Base-by-base conservation (phyloP, 2,888 invertebrate species). In the Eulithis testata region DNA sequence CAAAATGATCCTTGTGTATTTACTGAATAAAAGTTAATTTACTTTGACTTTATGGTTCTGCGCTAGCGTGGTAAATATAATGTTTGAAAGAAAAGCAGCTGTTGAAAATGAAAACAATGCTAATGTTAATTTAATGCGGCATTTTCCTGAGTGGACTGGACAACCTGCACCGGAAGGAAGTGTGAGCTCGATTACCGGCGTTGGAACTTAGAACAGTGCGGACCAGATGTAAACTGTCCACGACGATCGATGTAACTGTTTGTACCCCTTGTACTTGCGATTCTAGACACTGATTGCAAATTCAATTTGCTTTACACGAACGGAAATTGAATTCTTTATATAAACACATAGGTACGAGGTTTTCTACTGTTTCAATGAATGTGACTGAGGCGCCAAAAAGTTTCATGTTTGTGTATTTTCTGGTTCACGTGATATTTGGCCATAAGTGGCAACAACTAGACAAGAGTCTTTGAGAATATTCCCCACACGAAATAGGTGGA, bases 121-220 rank as follows among this genome's bases (percentile, higher is more conserved):
- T 66, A 66, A 73, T 73, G 69, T 69, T 68, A 61, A 56, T 70
- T 64, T 73, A 73, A 76, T 80, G 79, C 73, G 77, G 76, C 76
- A 78, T 80, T 73, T 78, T 75, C 74, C 75, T 69, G 77, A 73
- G 77, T 79, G 80, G 76, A 74, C 75, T 79, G 79, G 76, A 74
- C 75, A 74, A 71, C 31, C 73, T 79, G 79, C 75, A 76, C 85
- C 88, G 91, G 91, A 90, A 91, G 91, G 91, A 91, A 90, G 85
- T 83, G 81, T 78, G 76, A 81, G 85, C 82, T 89, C 88, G 87
- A 90, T 91, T 89, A 89, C 88, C 80, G 50, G 81, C 80, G 79
- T 77, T 79, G 80, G 82, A 84, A 40, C 40, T 8, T 11, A 40
- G 9, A 31, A 77, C 81, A 78, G 82, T 78, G 82, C 81, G 84